Conservation (phyloP, 2,797 vertebrate genomes). For the Kryptolebias ocellatus region DNA sequence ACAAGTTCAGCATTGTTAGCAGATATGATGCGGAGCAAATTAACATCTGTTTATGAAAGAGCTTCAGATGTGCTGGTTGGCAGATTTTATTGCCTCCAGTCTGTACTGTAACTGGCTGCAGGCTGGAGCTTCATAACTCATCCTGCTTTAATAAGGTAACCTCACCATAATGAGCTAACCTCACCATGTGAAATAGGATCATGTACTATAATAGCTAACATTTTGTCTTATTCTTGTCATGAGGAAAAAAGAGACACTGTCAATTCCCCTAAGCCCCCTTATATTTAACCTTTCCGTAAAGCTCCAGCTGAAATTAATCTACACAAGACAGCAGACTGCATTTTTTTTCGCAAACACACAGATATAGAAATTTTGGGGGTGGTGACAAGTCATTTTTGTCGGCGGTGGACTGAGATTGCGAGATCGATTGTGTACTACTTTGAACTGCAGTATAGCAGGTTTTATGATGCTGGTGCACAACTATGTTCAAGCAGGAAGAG, state of each 20-base stretch:
- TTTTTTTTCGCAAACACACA: not conserved
- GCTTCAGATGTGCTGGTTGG: conserved; percentile 2
- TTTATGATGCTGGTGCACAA: not conserved
- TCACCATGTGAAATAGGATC: conserved; percentile 39
- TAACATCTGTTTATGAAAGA: conserved; percentile 15
- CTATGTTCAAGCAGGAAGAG: not conserved
- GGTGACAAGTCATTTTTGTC: not conserved
- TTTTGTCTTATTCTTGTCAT: conserved; percentile 37
- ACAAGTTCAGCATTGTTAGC: conserved; percentile 3
- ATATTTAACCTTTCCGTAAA: conserved; percentile 13
- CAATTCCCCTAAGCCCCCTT: not conserved
- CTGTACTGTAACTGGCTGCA: conserved; percentile 7
- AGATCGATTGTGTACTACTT: not conserved
- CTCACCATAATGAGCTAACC: conserved; percentile 29
- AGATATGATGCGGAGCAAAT: conserved; percentile 5
- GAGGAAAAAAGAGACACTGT: conserved; percentile 13
- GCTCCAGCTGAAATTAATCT: conserved; percentile 7
- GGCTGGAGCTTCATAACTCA: conserved; percentile 13
- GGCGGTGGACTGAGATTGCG: not conserved
- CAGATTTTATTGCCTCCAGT: conserved; percentile 1
- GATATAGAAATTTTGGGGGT: not conserved
- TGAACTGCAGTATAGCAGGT: not conserved
- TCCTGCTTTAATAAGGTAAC: conserved; percentile 32
- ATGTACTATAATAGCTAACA: conserved; percentile 33
- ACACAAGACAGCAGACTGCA: not conserved